phyloP scores from a whole-genome alignment of 2,888 invertebrate genomes.

The Brachyopa scutellaris region DNA sequence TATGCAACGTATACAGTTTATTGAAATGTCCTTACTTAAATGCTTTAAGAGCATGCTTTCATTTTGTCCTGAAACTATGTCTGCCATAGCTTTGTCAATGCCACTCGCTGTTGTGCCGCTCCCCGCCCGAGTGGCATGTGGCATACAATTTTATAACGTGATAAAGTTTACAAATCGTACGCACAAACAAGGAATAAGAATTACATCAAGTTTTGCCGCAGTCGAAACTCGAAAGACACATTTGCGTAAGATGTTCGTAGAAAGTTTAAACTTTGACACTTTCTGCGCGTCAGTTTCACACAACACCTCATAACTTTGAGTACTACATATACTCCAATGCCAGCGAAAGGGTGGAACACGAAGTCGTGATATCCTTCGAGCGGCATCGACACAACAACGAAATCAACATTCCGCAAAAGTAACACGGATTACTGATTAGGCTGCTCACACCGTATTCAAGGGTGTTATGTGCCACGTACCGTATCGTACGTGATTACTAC shows the following conservation, averaged over 20 bases:
- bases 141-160: slow-evolving; percentile 35
- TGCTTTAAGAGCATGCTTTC: not conserved
- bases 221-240: slow-evolving; percentile 2
- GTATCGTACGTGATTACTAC: slow-evolving; percentile 65
- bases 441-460: slow-evolving; percentile 46
- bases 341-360: slow-evolving; percentile 20
- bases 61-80: not conserved
- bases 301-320: slow-evolving; percentile 52
- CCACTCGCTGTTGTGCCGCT: no score
- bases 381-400: slow-evolving; percentile 44
- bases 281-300: slow-evolving; percentile 23
- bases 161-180: slow-evolving; percentile 52
- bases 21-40: not conserved
- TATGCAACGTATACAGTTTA: no score
- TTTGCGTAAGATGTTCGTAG: slow-evolving; percentile 12
- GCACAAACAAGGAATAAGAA: slow-evolving; percentile 31
- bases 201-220: slow-evolving; percentile 31
- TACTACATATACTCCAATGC: no score
- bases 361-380: slow-evolving; percentile 32
- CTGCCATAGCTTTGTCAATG: slow-evolving; percentile 6
- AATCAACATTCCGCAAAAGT: slow-evolving; percentile 67
- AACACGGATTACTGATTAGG: slow-evolving; percentile 70
- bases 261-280: slow-evolving; percentile 57
- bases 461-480: slow-evolving; percentile 61
- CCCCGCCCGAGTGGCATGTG: no score